Evolutionary conservation across 2,797 vertebrate genomes (phyloP), one percentile per base, ranked within the genome.

Genomic region (Mus minutoides): DNA sequence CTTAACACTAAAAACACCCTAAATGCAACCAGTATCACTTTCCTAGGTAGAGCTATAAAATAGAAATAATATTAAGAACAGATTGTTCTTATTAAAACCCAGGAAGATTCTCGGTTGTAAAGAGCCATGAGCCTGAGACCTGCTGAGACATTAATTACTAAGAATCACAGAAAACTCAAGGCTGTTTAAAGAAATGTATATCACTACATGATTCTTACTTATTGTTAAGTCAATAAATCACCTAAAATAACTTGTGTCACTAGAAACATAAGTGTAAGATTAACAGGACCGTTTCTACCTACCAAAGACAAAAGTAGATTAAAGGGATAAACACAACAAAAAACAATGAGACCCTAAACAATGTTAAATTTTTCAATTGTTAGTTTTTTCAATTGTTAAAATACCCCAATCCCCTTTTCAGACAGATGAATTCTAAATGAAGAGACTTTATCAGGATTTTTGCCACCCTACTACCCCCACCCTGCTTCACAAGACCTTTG

Each of bases 21-120:
- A 90, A 85, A n/a, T 79, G 58, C 31, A 92, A 92, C 43, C 54
- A 67, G 75, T 40, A 60, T 88, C 24, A 90, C 64, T 88, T 93
- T 49, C 73, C n/a, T 80, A 92, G 77, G 49, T 69, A 80, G 24
- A 92, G 76, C n/a, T 82, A 89, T 91, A 87, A 95, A 92, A 91
- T 71, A 6, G 91, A 95, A n/a, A 85, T 71, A 93, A 90, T 6
- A 29, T 24, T 58, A 16, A 93, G 92, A 95, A 37, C 29, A 96
- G 62, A 67, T 77, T 94, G 37, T 71, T 92, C 87, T 95, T 73
- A 93, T 40, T 64, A 75, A 79, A 77, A 85, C 10, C 2, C 75
- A 79, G 71, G 71, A 78, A 83, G 78, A 91, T 46, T 46, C 11
- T 46, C 26, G 14, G 16, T 31, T 17, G 12, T 75, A 83, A 88